Evolutionary conservation across 2,113 vertebrate genomes (phyloP).

Genomic region (Peucedramus taeniatus): DNA sequence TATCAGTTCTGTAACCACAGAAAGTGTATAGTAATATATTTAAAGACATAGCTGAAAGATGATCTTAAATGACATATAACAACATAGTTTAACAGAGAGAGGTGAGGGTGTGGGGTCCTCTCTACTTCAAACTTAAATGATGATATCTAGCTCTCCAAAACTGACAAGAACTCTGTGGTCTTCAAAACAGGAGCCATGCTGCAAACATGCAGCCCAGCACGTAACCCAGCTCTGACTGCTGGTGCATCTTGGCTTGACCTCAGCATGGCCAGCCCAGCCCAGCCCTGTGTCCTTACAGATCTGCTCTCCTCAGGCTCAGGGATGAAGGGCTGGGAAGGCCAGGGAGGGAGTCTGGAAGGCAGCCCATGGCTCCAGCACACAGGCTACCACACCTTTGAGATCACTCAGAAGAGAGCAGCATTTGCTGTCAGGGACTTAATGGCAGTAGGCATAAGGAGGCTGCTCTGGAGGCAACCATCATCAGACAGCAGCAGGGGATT

Average conservation of each 20-base stretch:
- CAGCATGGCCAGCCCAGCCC: accelerated
- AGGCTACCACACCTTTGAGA: background rate
- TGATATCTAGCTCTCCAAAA: background rate
- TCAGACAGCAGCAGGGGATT: background rate
- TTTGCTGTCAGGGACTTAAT: accelerated
- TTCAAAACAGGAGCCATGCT: background rate
- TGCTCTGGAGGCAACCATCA: background rate
- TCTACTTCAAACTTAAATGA: background rate
- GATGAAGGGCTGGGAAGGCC: background rate
- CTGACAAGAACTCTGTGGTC: background rate
- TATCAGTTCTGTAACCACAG: background rate
- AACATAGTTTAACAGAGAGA: background rate
- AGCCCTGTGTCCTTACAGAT: background rate
- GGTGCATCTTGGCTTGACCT: accelerated
- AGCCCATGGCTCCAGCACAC: background rate
- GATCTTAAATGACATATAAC: background rate
- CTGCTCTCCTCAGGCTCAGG: background rate
- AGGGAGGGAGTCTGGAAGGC: background rate
- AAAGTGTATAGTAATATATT: background rate
- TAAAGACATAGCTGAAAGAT: background rate
- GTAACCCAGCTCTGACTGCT: background rate
- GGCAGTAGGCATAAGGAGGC: accelerated
- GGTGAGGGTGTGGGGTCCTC: accelerated
- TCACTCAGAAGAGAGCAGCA: background rate
- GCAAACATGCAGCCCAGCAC: accelerated